Evolutionary conservation across 1,140 invertebrate genomes (phyloP).

Genomic region (Zaprionus camerounensis): DNA sequence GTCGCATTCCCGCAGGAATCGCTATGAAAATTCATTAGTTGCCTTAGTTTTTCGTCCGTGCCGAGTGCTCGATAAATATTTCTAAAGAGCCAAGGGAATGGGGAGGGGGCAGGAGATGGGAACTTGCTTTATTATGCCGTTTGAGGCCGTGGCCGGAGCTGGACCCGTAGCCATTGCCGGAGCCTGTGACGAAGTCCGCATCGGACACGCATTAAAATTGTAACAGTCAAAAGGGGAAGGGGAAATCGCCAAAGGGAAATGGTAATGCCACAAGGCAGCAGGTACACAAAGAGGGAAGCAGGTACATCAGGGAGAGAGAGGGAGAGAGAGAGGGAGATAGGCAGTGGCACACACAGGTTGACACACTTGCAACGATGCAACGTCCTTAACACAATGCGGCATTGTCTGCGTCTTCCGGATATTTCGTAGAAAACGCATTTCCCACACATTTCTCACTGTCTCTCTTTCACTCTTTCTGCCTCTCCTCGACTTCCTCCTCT

Average conservation of each 20-base stretch:
- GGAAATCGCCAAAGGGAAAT: constrained; percentile 26
- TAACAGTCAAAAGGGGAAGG: constrained; percentile 49
- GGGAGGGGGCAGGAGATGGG: not conserved
- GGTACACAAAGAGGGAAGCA: constrained; percentile 15
- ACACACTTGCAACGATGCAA: constrained; percentile 53
- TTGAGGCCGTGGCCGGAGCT: constrained; percentile 41
- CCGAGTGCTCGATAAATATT: constrained; percentile 34
- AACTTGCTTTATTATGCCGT: constrained; percentile 69
- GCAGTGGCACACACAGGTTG: constrained; percentile 34
- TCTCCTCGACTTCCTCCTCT: not conserved
- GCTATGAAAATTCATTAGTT: constrained; percentile 78
- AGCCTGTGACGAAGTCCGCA: constrained; percentile 21
- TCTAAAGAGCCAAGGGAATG: constrained; percentile 41
- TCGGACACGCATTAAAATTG: constrained; percentile 71
- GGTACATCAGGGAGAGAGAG: constrained; percentile 9
- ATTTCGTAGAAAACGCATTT: constrained; percentile 69
- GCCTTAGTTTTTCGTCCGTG: constrained; percentile 40
- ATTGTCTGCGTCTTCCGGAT: constrained; percentile 69
- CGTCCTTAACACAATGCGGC: constrained; percentile 66
- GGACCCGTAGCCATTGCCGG: not conserved
- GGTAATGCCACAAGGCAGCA: constrained; percentile 14
- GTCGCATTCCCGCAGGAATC: constrained; percentile 72
- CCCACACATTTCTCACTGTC: constrained; percentile 68
- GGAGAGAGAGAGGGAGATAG: not conserved
- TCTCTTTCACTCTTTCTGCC: not conserved